Conservation (phyloP, 2,797 vertebrate species). For the Silurus aristotelis region DNA sequence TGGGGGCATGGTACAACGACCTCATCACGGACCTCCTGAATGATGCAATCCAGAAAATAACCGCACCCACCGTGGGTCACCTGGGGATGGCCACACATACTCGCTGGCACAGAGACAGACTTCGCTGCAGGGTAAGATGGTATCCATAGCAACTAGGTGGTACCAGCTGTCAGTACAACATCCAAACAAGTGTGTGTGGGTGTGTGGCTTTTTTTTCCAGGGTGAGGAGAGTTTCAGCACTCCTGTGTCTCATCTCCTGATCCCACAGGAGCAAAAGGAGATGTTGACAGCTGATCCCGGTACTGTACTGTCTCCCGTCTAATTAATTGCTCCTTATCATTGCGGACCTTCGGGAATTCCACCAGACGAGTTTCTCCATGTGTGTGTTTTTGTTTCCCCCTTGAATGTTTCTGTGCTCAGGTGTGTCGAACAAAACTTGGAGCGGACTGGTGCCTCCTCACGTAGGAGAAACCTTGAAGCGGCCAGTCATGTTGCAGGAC, state of each 20-base stretch:
- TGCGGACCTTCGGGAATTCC: slow-evolving; percentile 44
- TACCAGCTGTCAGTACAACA: slow-evolving; percentile 52
- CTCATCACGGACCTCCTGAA: slow-evolving; percentile 49
- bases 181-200: slow-evolving; percentile 40
- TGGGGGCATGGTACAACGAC: slow-evolving; percentile 51
- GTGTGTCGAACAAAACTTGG: slow-evolving; percentile 60
- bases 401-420: slow-evolving; percentile 33
- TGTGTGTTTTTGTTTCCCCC: slow-evolving; percentile 41
- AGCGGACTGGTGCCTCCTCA: slow-evolving; percentile 69
- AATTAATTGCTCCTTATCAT: slow-evolving; percentile 58
- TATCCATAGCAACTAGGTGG: slow-evolving; percentile 47
- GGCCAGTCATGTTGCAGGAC: neutral
- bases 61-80: slow-evolving; percentile 26
- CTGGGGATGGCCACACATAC: slow-evolving; percentile 39
- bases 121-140: slow-evolving; percentile 48
- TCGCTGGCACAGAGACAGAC: slow-evolving; percentile 50
- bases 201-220: slow-evolving; percentile 51
- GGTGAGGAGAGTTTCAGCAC: slow-evolving; percentile 51
- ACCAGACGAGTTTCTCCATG: slow-evolving; percentile 34
- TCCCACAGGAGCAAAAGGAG: slow-evolving; percentile 56
- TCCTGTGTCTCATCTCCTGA: slow-evolving; percentile 52
- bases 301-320: slow-evolving; percentile 57
- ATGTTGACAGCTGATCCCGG: slow-evolving; percentile 58
- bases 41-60: slow-evolving; percentile 52
- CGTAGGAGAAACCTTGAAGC: slow-evolving; percentile 48